phyloP scores from a whole-genome alignment of 2,113 vertebrate species.

The Macroglossus sobrinus region DNA sequence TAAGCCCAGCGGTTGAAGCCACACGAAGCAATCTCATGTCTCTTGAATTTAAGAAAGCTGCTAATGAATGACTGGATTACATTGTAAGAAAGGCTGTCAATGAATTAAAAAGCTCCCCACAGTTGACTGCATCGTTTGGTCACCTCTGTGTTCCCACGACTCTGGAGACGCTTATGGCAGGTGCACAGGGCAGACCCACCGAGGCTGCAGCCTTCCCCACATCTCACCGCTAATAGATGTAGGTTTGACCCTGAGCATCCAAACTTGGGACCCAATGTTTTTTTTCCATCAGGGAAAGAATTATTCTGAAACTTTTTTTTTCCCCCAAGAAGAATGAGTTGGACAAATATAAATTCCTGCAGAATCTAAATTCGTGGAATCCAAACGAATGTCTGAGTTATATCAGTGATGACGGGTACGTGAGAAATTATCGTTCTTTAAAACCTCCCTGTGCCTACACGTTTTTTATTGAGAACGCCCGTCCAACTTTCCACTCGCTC shows the following conservation, averaged over 20 bases:
- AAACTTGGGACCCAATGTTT: not conserved
- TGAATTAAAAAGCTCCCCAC: not conserved
- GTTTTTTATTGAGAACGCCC: slow-evolving; percentile 14
- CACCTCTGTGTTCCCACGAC: not conserved
- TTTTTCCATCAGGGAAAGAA: not conserved
- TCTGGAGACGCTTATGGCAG: not conserved
- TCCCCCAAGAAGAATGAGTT: not conserved
- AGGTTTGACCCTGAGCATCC: not conserved
- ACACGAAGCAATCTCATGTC: not conserved
- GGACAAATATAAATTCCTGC: not conserved
- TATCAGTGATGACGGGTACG: too few relatives aligned
- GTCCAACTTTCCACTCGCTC: not conserved
- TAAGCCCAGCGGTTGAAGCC: not conserved
- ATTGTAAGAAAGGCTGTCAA: not conserved
- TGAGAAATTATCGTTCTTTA: not conserved
- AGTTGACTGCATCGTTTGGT: accelerated
- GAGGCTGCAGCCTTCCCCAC: not conserved
- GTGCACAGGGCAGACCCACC: not conserved
- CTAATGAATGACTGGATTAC: too few relatives aligned
- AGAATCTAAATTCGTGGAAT: not conserved
- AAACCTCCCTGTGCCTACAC: not conserved
- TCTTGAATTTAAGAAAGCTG: not conserved
- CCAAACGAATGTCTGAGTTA: not conserved
- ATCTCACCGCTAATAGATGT: not conserved
- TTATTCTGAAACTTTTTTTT: not conserved